A percentile compares a stretch with the other conserved stretches of the same genome.
phyloP scores from a whole-genome alignment of 1,140 invertebrate species.

The Drosophila funebris region DNA sequence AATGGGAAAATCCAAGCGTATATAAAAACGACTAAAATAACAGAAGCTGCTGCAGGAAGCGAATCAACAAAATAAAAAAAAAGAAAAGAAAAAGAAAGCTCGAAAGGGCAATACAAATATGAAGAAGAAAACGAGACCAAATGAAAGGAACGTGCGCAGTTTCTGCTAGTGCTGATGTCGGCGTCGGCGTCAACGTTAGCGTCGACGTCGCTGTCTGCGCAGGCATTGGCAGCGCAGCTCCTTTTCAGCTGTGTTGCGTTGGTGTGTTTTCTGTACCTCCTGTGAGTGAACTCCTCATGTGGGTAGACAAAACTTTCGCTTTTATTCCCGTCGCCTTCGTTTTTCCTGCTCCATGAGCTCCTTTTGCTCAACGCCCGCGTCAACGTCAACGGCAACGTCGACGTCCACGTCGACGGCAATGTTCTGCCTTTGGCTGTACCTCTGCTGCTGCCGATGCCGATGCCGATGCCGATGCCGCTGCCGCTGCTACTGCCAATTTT shows the following conservation, averaged over 20 bases:
- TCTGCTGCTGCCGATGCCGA: slow-evolving; percentile 6
- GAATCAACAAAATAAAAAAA: not conserved
- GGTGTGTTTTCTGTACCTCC: not conserved
- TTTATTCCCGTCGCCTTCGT: slow-evolving; percentile 54
- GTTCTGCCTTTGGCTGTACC: no score
- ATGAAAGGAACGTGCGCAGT: slow-evolving; percentile 46
- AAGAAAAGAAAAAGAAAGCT: slow-evolving; percentile 16
- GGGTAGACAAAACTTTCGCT: slow-evolving; percentile 72
- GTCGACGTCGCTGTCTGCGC: slow-evolving; percentile 4
- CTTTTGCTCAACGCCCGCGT: slow-evolving; percentile 17
- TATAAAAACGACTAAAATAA: slow-evolving; percentile 53
- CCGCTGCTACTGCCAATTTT: slow-evolving; percentile 28
- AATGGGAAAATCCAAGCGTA: slow-evolving; percentile 36
- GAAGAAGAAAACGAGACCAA: slow-evolving; percentile 40
- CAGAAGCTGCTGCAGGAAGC: slow-evolving; percentile 43
- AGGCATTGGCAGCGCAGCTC: slow-evolving; percentile 13
- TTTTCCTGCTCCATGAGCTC: slow-evolving; percentile 43
- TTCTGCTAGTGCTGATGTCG: slow-evolving; percentile 24
- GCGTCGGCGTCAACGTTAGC: slow-evolving; percentile 15
- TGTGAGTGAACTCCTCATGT: slow-evolving; percentile 43
- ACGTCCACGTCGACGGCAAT: not conserved
- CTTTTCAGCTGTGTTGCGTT: slow-evolving; percentile 8
- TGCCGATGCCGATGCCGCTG: not conserved
- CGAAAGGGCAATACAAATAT: slow-evolving; percentile 43
- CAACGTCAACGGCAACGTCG: not conserved